Evolutionary conservation across 2,888 invertebrate species (phyloP), one percentile per base, ranked within the genome.

Genomic region (Furcula furcula): DNA sequence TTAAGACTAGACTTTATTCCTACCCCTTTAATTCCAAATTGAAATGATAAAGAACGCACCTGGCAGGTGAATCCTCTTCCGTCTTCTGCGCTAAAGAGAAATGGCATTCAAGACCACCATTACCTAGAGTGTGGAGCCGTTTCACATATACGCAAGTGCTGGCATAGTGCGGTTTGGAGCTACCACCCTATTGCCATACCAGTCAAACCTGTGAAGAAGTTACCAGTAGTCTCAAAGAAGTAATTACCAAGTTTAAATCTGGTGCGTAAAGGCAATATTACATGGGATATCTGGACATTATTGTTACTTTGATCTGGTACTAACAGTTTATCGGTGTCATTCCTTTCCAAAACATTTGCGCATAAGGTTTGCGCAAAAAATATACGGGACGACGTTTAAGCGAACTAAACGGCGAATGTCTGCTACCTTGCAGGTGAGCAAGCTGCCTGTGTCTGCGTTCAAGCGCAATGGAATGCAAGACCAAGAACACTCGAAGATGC

Each of bases 391-490:
- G n/a, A n/a, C 40, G 42, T 36, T 35, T 26, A n/a, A 36, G 34
- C 39, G 45, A 48, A 63, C 44, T 76, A 69, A 78, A 73, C 43
- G 55, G 67, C 50, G 47, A 55, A 61, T 70, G 54, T 79, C 62
- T 77, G 72, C 58, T 77, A 69, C 70, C 61, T 87, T 87, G 65
- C 87, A 87, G 87, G 86, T 87, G 49, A 64, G 63, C 53, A 55
- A 66, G 65, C 59, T 86, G 46, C 87, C 87, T 37, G 77, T 82
- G 44, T 52, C 76, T 41, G 84, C 85, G 40, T 86, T 87, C 71
- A 87, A 86, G 66, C 82, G 87, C 35, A 87, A 87, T 52, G 87
- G 87, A 44, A 81, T 86, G 74, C 87, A 87, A 55, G 87, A 87
- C 50, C 82, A 84, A 56, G 83, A 85, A 49, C 77, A 83, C 65